Evolutionary conservation across 1,140 invertebrate genomes (phyloP).

Genomic region (Theocolax elegans): DNA sequence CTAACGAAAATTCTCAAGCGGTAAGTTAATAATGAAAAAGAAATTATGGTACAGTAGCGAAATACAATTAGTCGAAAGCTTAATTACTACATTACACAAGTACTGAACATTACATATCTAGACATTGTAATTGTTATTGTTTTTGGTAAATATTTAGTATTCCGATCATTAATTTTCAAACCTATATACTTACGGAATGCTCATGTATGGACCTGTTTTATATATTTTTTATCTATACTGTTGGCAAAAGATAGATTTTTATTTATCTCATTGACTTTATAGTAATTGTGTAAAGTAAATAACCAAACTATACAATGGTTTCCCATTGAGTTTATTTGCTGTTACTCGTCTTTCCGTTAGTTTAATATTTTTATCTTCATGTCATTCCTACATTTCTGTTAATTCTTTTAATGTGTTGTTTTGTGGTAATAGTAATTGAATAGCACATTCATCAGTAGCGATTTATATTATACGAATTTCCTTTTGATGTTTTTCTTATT

Average conservation of each 20-base stretch:
- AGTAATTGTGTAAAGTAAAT: constrained; percentile 3
- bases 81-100: constrained; percentile 2
- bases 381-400: background rate
- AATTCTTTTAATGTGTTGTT: background rate
- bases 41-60: background rate
- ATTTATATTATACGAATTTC: too few relatives aligned
- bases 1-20: constrained; percentile 58
- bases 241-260: constrained; percentile 31
- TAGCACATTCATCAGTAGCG: too few relatives aligned
- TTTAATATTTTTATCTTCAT: constrained; percentile 32
- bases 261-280: constrained; percentile 3
- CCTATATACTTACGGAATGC: constrained; percentile 49
- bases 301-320: background rate
- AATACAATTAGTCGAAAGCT: background rate
- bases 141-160: constrained; percentile 25
- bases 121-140: background rate
- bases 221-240: constrained; percentile 47
- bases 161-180: constrained; percentile 22
- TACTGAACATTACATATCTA: background rate
- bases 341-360: constrained; percentile 36
- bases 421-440: background rate
- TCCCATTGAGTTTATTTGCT: background rate
- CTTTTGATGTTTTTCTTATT: too few relatives aligned
- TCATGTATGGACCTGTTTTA: constrained; percentile 46
- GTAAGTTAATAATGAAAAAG: constrained; percentile 53